A percentile compares a stretch with the other conserved stretches of the same genome.
Evolutionary conservation across 2,888 invertebrate species (phyloP).

Genomic region (Ochropleura leucogaster): DNA sequence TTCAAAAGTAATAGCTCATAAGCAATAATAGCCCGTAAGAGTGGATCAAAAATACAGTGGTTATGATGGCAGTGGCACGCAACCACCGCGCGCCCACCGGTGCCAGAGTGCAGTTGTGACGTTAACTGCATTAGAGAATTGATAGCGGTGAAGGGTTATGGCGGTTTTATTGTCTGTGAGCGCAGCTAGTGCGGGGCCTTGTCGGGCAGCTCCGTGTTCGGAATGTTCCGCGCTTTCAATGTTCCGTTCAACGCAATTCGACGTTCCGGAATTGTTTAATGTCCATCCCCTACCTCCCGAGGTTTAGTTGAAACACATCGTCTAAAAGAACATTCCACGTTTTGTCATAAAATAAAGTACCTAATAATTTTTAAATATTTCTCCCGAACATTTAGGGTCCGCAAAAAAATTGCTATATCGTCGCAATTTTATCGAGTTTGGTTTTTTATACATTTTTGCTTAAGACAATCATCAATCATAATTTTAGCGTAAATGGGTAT

Average conservation of each 20-base stretch:
- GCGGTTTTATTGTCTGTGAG: conserved; percentile 73
- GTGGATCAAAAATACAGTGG: conserved; percentile 44
- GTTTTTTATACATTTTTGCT: conserved; percentile 15
- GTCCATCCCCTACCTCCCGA: neutral
- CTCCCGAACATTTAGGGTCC: neutral
- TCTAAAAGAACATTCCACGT: neutral
- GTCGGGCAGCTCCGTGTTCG: conserved; percentile 14
- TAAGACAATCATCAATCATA: conserved; percentile 38
- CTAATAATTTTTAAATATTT: neutral
- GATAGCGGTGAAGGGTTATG: conserved; percentile 77
- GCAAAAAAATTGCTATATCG: neutral
- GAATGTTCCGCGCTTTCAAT: conserved; percentile 33
- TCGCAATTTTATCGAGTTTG: conserved; percentile 14
- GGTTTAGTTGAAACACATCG: neutral
- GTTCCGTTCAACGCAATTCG: conserved; percentile 27
- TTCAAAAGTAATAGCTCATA: conserved; percentile 19
- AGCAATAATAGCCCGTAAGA: conserved; percentile 40
- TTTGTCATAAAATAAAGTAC: conserved; percentile 2
- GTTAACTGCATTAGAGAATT: conserved; percentile 80
- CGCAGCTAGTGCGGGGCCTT: conserved; percentile 43
- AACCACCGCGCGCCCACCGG: conserved; percentile 26
- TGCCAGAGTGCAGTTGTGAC: conserved; percentile 73
- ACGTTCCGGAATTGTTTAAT: conserved; percentile 29
- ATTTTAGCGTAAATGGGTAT: conserved; percentile 10
- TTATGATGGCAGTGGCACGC: conserved; percentile 50